phyloP scores from a whole-genome alignment of 2,113 vertebrate species.

The Okapia johnstoni region DNA sequence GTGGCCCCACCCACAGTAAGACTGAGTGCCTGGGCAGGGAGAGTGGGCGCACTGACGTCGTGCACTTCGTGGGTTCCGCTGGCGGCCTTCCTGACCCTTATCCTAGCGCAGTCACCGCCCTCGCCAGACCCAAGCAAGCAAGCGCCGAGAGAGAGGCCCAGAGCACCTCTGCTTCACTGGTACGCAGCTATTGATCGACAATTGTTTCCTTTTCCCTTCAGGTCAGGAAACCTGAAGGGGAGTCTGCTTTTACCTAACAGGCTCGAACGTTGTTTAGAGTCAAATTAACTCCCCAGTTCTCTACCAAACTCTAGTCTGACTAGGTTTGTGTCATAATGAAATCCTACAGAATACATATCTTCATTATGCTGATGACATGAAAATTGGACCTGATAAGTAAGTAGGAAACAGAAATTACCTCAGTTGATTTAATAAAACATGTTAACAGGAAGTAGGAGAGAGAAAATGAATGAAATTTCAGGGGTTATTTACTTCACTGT shows the following conservation, averaged over 20 bases:
- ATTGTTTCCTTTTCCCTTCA: not conserved
- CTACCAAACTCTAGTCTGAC: not conserved
- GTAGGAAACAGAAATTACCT: not conserved
- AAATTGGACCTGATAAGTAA: not conserved
- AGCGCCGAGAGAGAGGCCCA: not conserved
- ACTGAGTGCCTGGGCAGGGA: conserved; percentile 84
- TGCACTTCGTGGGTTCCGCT: not conserved
- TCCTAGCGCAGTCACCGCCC: not conserved
- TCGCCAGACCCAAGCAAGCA: conserved; percentile 7
- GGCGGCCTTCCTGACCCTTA: accelerated
- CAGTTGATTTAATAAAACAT: not conserved
- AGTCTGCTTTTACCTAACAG: not conserved
- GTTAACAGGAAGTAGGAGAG: not conserved
- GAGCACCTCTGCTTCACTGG: not conserved
- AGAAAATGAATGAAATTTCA: not conserved
- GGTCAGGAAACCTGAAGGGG: not conserved
- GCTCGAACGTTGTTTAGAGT: not conserved
- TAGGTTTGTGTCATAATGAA: not conserved
- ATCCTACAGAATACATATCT: not conserved
- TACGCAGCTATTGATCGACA: accelerated
- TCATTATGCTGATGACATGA: not conserved
- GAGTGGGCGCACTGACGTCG: conserved; percentile 81
- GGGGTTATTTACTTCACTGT: not conserved
- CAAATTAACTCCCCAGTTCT: not conserved
- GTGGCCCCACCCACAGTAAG: conserved; percentile 84